Evolutionary conservation across 2,113 vertebrate species (phyloP).

Genomic region (Amblyornis subalaris): DNA sequence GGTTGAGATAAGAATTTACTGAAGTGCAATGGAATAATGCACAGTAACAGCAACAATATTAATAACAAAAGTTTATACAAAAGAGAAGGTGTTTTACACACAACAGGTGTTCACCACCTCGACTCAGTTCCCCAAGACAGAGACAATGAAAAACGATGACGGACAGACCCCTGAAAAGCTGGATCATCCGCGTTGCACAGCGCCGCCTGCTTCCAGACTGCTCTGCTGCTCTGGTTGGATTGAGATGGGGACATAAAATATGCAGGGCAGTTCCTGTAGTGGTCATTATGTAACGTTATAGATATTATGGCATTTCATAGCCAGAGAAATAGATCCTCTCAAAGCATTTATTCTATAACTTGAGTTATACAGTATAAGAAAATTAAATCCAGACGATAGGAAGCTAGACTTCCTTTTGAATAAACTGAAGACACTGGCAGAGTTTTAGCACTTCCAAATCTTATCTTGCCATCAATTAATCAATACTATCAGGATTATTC

Average conservation of each 20-base stretch:
- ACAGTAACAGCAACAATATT: not conserved
- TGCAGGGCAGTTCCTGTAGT: not conserved
- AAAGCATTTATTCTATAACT: not conserved
- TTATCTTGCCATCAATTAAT: not conserved
- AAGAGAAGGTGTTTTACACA: not conserved
- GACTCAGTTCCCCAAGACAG: not conserved
- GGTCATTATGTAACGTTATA: rapidly evolving
- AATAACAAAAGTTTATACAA: not conserved
- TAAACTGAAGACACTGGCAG: not conserved
- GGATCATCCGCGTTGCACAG: not conserved
- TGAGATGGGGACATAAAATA: not conserved
- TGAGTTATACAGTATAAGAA: not conserved
- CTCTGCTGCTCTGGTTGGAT: rapidly evolving
- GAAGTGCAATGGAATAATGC: not conserved
- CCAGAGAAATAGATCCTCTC: not conserved
- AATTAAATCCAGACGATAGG: not conserved
- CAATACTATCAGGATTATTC: not conserved
- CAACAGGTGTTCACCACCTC: not conserved
- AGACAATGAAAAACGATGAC: not conserved
- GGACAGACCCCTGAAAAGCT: not conserved
- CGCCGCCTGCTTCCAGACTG: rapidly evolving
- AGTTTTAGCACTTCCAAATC: not conserved
- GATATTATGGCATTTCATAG: not conserved
- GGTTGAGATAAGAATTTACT: not conserved
- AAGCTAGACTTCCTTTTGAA: not conserved